Conservation (phyloP, 2,888 invertebrate genomes). For the Amaurobius ferox region DNA sequence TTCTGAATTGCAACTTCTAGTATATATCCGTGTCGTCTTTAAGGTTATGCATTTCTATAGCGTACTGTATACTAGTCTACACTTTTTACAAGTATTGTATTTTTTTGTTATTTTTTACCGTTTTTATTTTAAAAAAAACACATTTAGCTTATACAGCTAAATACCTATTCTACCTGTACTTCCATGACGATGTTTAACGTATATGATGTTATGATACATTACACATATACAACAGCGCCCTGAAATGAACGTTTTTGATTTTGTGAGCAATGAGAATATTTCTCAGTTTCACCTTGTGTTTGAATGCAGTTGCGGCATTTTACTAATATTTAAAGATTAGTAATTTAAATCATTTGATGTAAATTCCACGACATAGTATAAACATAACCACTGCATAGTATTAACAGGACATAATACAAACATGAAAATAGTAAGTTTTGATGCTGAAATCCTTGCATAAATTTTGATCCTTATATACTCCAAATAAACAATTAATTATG, state of each 20-base stretch:
- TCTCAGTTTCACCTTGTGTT: background rate
- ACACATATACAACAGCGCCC: too few relatives aligned
- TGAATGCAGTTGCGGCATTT: too few relatives aligned
- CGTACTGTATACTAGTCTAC: background rate
- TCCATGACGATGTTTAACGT: background rate
- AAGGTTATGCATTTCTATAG: background rate
- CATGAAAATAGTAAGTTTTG: too few relatives aligned
- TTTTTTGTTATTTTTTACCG: background rate
- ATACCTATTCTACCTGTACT: background rate
- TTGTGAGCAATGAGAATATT: background rate
- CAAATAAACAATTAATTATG: too few relatives aligned
- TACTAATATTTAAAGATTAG: too few relatives aligned
- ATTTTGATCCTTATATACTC: too few relatives aligned
- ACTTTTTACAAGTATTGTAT: background rate
- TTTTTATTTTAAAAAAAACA: background rate
- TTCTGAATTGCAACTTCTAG: background rate
- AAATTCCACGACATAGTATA: too few relatives aligned
- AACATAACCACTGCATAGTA: too few relatives aligned
- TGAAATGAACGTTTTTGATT: too few relatives aligned
- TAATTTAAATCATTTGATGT: too few relatives aligned
- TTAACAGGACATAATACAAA: too few relatives aligned
- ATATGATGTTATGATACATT: background rate
- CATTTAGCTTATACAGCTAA: background rate
- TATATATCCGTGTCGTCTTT: background rate
- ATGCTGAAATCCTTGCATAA: too few relatives aligned